Base-by-base conservation (phyloP, 30 jellyfish, hydroid and myxozoan species). In the Turritopsis dohrnii region DNA sequence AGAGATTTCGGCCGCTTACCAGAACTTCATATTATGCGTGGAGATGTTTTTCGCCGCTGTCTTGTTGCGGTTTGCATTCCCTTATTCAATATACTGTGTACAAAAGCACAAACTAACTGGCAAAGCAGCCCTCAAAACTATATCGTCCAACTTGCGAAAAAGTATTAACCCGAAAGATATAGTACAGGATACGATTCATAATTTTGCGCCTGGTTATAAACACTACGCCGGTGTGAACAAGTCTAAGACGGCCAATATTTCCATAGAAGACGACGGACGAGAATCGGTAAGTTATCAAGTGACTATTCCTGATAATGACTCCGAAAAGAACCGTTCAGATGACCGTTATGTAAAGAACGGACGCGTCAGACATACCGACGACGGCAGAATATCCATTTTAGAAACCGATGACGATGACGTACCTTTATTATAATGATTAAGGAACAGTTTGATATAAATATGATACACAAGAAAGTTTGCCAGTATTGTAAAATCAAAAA, bases 11-110 rank as follows among this genome's bases (percentile, higher is more conserved):
- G 98, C 98, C 54, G 98, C 94, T 1, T 93, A 88, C 65, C 98
- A 93, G 30, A 89, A 93, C 89, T 93, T 93, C 83, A 87, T 93
- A 41, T 87, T 93, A 26, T 93, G 98, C 66, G 41, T 93, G 17
- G 98, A 93, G 77, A 93, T 93, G 98, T 93, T 93, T n/a, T 81
- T 93, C 54, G 98, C 98, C 28, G 96, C 98, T 22, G 84, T 93
- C 9, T 53, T 93, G 65, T 65, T 93, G 66, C 87, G 94, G 1
- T 84, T 93, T 73, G 98, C 98, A 3, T 93, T 93, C 60, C 98
- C 98, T 8, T 86, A 81, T 74, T 31, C 95, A 19, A 90, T 88
- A 71, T 93, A 93, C 81, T 95, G 98, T 28, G 26, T 80, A 17
- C 87, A 80, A 28, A 53, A 80, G 8, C 98, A 88, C 82, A 95